These are phyloP conservation scores for Melanerpes aurifrons DNA, from an alignment of 2,113 vertebrate species.

Conservation along the genomic window DNA sequence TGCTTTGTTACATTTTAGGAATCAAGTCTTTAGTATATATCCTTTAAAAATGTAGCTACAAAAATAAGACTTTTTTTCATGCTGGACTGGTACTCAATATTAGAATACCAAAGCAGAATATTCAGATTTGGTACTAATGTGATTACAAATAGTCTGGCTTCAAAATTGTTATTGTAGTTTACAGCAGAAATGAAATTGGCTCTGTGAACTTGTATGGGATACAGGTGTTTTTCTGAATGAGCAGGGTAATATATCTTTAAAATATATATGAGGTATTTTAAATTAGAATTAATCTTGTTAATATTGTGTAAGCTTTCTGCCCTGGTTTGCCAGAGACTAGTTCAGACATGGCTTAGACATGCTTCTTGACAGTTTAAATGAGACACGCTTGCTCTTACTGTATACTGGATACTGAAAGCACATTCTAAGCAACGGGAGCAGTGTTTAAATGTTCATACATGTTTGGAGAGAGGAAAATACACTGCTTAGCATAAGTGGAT, in stretches of 20 bases:
- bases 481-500: background rate
- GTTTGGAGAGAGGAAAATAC: background rate
- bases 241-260: background rate
- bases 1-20: background rate
- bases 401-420: background rate
- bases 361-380: background rate
- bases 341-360: background rate
- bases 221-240: background rate
- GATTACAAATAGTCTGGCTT: background rate
- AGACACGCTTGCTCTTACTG: background rate
- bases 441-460: background rate
- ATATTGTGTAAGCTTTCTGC: background rate
- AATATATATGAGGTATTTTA: background rate
- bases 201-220: background rate
- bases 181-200: background rate
- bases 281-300: background rate
- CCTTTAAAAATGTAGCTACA: background rate
- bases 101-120: background rate
- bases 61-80: background rate
- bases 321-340: background rate
- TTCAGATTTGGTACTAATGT: background rate
- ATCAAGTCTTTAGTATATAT: background rate
- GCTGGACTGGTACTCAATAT: background rate
- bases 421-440: background rate
- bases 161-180: background rate